These are phyloP conservation scores for Silurus lanzhouensis DNA, from an alignment of 2,797 vertebrate species.

Conservation along the genomic window DNA sequence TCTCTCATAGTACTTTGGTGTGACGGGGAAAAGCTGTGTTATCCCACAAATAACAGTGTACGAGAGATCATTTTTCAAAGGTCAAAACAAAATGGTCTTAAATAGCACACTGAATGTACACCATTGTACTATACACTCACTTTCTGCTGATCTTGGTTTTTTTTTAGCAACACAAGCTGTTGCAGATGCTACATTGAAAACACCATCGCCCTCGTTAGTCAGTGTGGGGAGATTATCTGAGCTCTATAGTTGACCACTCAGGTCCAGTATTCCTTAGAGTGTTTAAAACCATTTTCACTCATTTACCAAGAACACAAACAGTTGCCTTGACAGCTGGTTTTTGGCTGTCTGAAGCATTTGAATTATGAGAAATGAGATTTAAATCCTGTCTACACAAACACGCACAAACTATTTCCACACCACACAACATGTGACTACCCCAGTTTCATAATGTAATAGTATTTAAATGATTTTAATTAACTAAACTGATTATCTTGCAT, in stretches of 20 bases:
- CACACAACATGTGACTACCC: not conserved
- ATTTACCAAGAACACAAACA: slow-evolving; percentile 22
- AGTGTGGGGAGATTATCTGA: not conserved
- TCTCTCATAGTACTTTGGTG: not conserved
- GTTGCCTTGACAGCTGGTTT: slow-evolving; percentile 43
- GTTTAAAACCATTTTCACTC: slow-evolving; percentile 13
- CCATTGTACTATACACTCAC: slow-evolving; percentile 1
- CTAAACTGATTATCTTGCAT: not conserved
- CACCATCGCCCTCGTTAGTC: not conserved
- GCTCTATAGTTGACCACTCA: not conserved
- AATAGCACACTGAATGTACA: not conserved
- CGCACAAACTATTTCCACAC: not conserved
- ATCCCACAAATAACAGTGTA: slow-evolving; percentile 42
- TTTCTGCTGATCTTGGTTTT: not conserved
- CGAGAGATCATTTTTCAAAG: slow-evolving; percentile 24
- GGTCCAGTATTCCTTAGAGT: not conserved
- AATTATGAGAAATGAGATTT: slow-evolving; percentile 36
- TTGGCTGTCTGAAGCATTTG: slow-evolving; percentile 36
- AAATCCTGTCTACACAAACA: slow-evolving; percentile 19
- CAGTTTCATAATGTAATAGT: not conserved
- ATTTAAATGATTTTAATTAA: not conserved
- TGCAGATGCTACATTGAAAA: not conserved
- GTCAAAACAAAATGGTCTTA: slow-evolving; percentile 23
- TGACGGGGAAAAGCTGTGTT: slow-evolving; percentile 18
- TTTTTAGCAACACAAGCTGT: slow-evolving; percentile 1